Evolutionary conservation across 2,888 invertebrate genomes (phyloP).

Genomic region (Microchrysa polita): DNA sequence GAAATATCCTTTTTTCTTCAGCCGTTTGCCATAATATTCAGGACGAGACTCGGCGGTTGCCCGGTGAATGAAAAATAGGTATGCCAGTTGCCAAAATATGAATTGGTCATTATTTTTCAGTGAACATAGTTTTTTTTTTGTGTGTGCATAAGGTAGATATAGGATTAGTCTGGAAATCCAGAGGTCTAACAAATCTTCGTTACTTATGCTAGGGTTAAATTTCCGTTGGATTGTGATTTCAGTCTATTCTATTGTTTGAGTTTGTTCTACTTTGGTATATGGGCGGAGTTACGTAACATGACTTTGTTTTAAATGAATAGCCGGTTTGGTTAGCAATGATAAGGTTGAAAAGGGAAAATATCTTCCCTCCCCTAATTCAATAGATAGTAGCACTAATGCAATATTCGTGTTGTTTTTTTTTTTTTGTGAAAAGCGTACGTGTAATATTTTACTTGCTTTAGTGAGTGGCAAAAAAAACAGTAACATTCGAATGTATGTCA

Average conservation of each 20-base stretch:
- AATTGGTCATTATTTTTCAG: not conserved
- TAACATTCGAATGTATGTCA: not conserved
- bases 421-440: not conserved
- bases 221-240: no score
- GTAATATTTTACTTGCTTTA: not conserved
- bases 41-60: not conserved
- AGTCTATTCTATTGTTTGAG: no score
- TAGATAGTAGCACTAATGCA: not conserved
- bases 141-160: not conserved
- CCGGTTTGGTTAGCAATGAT: no score
- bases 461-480: not conserved
- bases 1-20: not conserved
- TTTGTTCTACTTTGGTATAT: no score
- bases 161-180: no score
- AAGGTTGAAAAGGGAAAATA: no score
- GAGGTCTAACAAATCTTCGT: no score
- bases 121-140: not conserved
- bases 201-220: no score
- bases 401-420: not conserved
- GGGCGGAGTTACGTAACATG: no score
- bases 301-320: no score
- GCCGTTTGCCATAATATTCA: not conserved
- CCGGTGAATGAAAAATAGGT: not conserved
- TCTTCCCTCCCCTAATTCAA: no score
- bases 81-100: constrained; percentile 6